Evolutionary conservation across 2,113 vertebrate species (phyloP), one percentile per base, ranked within the genome.

Genomic region (Malurus cyaneus): DNA sequence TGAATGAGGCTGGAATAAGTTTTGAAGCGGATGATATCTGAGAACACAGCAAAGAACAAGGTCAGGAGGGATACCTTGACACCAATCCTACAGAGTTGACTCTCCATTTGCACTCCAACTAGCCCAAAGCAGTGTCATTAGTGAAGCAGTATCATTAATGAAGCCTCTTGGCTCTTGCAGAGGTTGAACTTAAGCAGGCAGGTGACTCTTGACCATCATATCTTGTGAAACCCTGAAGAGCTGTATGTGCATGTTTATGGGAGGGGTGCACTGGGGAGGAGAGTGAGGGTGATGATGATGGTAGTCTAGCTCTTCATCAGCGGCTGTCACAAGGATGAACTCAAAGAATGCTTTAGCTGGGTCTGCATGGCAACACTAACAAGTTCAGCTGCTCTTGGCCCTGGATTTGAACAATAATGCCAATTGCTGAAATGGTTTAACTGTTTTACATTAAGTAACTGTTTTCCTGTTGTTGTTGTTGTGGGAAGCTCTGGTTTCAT

Each of bases 1-100:
- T 41, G 39, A 64, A 93, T 26, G 79, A 95, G 42, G 32, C 18
- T 6, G 39, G 1, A 49, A 80, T 85, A 69, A 92, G 20, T 41
- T 57, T 49, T 39, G 90, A 72, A 81, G 89, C 94, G n/a, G 89
- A 96, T 21, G 96, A 92, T 60, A 88, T 64, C 74, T 88, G 60
- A 92, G 72, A 66, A 5, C 12, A 39, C 2, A 7, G 14, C 12
- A 56, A 93, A 85, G 46, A 87, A 14, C 19, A 18, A 67, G 42
- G 41, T 56, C n/a, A 11, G 11, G 25, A 72, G 0, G 10, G 53
- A 50, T 20, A 32, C 42, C 54, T 18, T 76, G 59, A 86, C 91
- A 31, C 31, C 73, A 73, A 12, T 13, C 13, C 57, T 72, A 24
- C 36, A 79, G 41, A 87, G 19, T 11, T 76, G 46, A 19, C n/a